A percentile compares a stretch with the other conserved stretches of the same genome.
Conservation (phyloP, 2,888 invertebrate species). For the Exocentrus adspersus region DNA sequence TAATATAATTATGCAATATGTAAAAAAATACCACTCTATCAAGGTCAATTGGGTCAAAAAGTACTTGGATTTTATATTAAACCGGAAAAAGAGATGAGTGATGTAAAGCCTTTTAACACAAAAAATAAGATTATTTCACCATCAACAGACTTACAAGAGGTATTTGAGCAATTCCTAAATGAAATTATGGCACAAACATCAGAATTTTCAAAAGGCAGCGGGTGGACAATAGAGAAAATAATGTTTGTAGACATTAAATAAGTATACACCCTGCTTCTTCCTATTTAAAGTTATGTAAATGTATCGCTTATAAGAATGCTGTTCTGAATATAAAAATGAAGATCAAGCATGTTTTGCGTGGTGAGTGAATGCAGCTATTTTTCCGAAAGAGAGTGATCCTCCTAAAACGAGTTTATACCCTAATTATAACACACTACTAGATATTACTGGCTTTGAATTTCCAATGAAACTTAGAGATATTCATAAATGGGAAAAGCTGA, state of each 20-base stretch:
- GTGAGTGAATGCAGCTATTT: conserved; percentile 6
- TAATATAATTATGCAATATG: neutral
- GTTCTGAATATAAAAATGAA: neutral
- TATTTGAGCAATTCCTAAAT: no score
- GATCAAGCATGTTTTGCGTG: neutral
- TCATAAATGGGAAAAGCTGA: no score
- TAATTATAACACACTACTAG: conserved; percentile 2
- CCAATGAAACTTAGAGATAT: no score
- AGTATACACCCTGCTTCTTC: conserved; percentile 3
- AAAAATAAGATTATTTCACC: neutral
- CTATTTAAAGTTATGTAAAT: neutral
- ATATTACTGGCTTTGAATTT: conserved; percentile 1
- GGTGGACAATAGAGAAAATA: conserved; percentile 7
- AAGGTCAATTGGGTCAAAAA: neutral
- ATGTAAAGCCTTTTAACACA: conserved; percentile 10
- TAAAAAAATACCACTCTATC: neutral
- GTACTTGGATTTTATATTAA: conserved; percentile 6
- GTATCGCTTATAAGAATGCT: neutral
- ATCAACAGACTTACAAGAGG: neutral
- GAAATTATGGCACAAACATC: neutral
- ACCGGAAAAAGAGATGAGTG: conserved; percentile 9
- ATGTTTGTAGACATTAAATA: conserved; percentile 5
- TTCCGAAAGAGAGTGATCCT: neutral
- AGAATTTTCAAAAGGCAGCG: neutral
- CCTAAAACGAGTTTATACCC: conserved; percentile 1